Percentiles rank a stretch among this genome's conserved stretches.
These are phyloP conservation scores for Lycocerus yunnanus DNA, from an alignment of 2,888 invertebrate genomes.

Conservation along the genomic window DNA sequence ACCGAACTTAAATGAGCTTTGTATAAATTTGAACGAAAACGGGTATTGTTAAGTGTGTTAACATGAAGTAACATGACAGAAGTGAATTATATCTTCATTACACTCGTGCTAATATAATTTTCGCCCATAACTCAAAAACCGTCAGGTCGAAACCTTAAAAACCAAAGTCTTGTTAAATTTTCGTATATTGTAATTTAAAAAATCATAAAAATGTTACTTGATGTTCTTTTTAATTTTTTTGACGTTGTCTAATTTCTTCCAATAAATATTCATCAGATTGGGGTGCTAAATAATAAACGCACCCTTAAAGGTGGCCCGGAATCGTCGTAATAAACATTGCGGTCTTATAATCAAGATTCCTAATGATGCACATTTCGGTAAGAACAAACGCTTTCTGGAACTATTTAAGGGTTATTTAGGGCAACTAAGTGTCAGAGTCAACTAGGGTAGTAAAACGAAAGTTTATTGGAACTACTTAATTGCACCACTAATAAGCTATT, in stretches of 20 bases:
- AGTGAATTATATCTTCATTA: constrained; percentile 20
- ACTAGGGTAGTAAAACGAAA: constrained; percentile 24
- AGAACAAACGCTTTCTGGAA: constrained; percentile 10
- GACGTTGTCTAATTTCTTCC: neutral
- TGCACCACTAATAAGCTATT: constrained; percentile 21
- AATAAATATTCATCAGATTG: constrained; percentile 19
- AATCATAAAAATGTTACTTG: neutral
- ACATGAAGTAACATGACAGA: neutral
- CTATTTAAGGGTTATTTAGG: constrained; percentile 13
- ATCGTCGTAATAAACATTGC: constrained; percentile 19
- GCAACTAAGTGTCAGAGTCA: constrained; percentile 13
- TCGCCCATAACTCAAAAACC: neutral
- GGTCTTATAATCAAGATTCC: constrained; percentile 9
- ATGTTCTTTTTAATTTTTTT: neutral
- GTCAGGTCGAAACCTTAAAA: neutral
- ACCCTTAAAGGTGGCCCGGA: constrained; percentile 7
- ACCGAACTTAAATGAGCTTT: constrained; percentile 9
- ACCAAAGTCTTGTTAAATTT: neutral
- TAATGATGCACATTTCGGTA: constrained; percentile 12
- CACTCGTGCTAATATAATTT: neutral
- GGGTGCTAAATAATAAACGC: constrained; percentile 25
- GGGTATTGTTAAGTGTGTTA: constrained; percentile 13
- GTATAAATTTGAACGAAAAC: constrained; percentile 4
- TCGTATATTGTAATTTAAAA: neutral
- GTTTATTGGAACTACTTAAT: constrained; percentile 19